Evolutionary conservation across 2,113 vertebrate genomes (phyloP).

Genomic region (Nanger granti): DNA sequence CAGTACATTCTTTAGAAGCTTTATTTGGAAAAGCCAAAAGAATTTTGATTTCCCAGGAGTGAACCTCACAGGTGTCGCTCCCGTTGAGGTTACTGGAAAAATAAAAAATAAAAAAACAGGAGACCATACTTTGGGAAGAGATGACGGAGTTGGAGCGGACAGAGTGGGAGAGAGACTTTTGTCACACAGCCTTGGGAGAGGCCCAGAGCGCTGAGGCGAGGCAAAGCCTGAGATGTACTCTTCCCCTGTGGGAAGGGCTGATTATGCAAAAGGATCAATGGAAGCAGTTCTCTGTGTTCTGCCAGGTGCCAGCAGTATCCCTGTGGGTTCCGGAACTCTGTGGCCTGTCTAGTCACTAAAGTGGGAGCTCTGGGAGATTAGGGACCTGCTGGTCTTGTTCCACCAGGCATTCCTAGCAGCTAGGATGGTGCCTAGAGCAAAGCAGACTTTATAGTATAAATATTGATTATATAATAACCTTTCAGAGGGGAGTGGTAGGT

Average conservation of each 20-base stretch:
- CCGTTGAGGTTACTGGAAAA: background rate
- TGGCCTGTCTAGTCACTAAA: background rate
- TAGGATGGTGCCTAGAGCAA: background rate
- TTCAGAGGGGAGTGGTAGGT: background rate
- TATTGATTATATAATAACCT: background rate
- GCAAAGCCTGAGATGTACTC: background rate
- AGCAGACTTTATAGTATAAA: background rate
- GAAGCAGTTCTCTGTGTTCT: background rate
- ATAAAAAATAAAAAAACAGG: background rate
- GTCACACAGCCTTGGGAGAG: background rate
- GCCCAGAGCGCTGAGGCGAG: background rate
- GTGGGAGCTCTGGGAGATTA: background rate
- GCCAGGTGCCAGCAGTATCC: background rate
- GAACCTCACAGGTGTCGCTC: background rate
- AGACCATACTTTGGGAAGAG: background rate
- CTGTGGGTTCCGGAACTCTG: background rate
- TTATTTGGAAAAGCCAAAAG: background rate
- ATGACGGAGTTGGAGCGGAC: background rate
- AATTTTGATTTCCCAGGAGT: background rate
- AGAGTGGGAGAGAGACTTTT: background rate
- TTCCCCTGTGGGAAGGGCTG: background rate
- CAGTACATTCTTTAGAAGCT: background rate
- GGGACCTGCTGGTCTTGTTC: slow-evolving; percentile 11
- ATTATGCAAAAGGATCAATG: background rate
- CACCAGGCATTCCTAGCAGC: background rate